Evolutionary conservation across 2,797 vertebrate species (phyloP), one percentile per base, ranked within the genome.

Genomic region (Ispidina lecontei): DNA sequence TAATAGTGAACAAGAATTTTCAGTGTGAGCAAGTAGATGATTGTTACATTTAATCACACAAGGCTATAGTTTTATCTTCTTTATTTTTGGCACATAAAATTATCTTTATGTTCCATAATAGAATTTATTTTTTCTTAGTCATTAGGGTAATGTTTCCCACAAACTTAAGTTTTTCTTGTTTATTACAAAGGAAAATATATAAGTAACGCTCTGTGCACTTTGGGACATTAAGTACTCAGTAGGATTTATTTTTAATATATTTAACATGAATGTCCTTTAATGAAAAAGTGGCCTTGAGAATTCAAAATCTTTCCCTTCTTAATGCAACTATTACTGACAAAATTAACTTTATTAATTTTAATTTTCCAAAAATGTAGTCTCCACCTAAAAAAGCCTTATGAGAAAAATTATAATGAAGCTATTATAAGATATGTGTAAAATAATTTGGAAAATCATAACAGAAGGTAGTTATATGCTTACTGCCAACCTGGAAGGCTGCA

Each of bases 401-500:
- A 85, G 33, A 62, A 92, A 62, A 80, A 56, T 71, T 5, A 29
- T 74, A 20, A 62, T 55, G 87, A 88, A 59, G 23, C 29, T 75
- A 26, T 28, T 75, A 21, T 46, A 3, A 55, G 72, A 17, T 59
- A 37, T 69, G 28, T 88, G 73, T 39, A 52, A 86, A 87, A 56
- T 76, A 65, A 56, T 87, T 89, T 63, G 28, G 22, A 76, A 87
- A 67, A 56, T 72, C 2, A 1, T 63, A 63, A 65, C 31, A 65
- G 35, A 78, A 84, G 9, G 35, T 62, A 69, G 33, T 86, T 91
- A 90, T 86, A 46, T 90, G 63, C 88, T 93, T 90, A 75, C 87
- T 78, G 44, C 35, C 70, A 78, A 3, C 67, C 73, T 72, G 44
- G 76, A 90, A 59, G 39, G 22, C 67, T 86, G 35, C 28, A 5